Conservation (phyloP, 2,797 vertebrate genomes). For the Gobio occitaniae region DNA sequence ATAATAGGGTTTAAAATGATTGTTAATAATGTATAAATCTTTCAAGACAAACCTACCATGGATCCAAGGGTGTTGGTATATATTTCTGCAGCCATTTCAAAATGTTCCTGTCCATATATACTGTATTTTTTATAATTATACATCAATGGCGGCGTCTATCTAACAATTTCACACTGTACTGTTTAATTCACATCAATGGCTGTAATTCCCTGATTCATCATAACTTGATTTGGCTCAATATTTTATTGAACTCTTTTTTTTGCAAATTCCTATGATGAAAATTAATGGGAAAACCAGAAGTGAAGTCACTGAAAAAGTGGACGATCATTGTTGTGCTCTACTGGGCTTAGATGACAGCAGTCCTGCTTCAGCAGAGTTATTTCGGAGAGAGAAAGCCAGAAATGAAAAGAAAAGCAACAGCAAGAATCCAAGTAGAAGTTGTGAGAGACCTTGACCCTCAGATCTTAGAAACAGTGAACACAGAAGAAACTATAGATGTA, state of each 20-base stretch:
- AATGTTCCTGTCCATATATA: not conserved
- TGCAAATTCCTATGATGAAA: not conserved
- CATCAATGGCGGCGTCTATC: not conserved
- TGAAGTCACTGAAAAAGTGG: not conserved
- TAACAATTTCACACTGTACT: not conserved
- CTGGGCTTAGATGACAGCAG: conserved; percentile 12
- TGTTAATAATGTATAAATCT: not conserved
- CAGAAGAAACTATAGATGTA: not conserved
- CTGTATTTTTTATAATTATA: not conserved
- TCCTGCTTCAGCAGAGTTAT: conserved; percentile 1
- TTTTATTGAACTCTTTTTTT: not conserved
- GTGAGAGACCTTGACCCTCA: not conserved
- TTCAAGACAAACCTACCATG: conserved; percentile 1
- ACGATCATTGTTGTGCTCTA: not conserved
- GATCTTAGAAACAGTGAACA: not conserved
- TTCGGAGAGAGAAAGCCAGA: not conserved
- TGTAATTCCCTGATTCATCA: not conserved
- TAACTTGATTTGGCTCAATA: not conserved
- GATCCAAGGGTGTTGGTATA: not conserved
- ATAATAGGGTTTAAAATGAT: not conserved
- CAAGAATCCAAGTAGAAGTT: not conserved
- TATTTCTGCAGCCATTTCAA: not conserved
- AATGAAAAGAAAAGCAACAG: not conserved
- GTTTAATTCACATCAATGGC: not conserved
- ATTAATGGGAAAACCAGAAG: not conserved